Evolutionary conservation across 2,797 vertebrate species (phyloP).

Genomic region (Tokudaia muenninki): DNA sequence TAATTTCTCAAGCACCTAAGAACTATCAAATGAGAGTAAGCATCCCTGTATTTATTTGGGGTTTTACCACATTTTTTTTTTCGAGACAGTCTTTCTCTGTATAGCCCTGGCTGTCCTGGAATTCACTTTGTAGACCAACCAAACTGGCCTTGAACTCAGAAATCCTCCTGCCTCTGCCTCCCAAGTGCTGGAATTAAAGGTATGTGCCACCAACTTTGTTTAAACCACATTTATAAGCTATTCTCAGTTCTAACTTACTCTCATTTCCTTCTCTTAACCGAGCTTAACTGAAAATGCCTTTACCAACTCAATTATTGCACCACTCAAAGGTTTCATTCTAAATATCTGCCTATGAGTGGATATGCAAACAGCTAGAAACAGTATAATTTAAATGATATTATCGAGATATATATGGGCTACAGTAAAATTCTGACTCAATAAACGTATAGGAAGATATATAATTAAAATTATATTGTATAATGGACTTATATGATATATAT

Average conservation of each 20-base stretch:
- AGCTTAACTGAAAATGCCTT: not conserved
- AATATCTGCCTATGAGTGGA: not conserved
- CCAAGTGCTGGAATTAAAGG: too few relatives aligned
- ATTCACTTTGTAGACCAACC: not conserved
- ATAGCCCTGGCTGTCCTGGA: too few relatives aligned
- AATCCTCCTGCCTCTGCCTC: too few relatives aligned
- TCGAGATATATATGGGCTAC: not conserved
- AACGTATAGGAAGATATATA: not conserved
- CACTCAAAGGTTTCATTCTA: not conserved
- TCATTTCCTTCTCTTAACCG: not conserved
- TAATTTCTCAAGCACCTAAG: not conserved
- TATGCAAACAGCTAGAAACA: slow-evolving; percentile 30
- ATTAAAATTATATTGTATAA: not conserved
- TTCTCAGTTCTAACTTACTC: slow-evolving; percentile 20
- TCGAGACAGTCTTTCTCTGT: too few relatives aligned
- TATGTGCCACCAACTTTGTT: too few relatives aligned
- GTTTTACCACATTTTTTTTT: not conserved
- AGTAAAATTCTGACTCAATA: not conserved
- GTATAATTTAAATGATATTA: not conserved
- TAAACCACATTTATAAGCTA: not conserved
- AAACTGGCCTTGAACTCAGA: too few relatives aligned
- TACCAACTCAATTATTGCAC: not conserved
- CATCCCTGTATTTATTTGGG: slow-evolving; percentile 8
- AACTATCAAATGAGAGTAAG: not conserved
- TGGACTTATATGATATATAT: not conserved